Evolutionary conservation across 2,888 invertebrate genomes (phyloP), one percentile per base, ranked within the genome.

Genomic region (Eucera pruinosa): DNA sequence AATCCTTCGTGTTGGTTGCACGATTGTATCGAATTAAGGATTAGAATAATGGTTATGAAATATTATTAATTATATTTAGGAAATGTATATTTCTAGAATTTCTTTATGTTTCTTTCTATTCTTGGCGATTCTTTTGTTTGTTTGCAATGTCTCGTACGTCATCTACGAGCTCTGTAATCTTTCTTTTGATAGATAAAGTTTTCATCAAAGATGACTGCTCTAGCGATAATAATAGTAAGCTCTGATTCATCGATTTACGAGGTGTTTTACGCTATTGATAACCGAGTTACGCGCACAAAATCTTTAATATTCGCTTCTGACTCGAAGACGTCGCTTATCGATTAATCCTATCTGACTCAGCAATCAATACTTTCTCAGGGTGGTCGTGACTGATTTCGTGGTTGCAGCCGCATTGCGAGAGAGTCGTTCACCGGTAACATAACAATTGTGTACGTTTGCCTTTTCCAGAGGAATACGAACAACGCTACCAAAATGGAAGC

Each of bases 401-500:
- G n/a, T 11, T 20, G n/a, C n/a, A n/a, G n/a, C n/a, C n/a, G 20
- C 55, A 27, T 36, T 27, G 25, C n/a, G 13, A 41, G 45, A 52
- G 52, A 43, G 13, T 36, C 13, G 27, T 33, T 66, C 30, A 33
- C 69, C 48, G 54, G 61, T 30, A 39, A 1, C 20, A 36, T 36
- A 36, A n/a, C n/a, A n/a, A n/a, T n/a, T n/a, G n/a, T 23, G 25
- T 27, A 11, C 11, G 15, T 20, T 6, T 9, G 27, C 72, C 50
- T 57, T 15, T 66, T 76, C 27, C 85, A 91, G 91, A 88, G 89
- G 68, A 87, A 78, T 66, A 80, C 90, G 81, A 91, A 89, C 57
- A 84, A 79, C 70, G 87, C 85, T 27, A 84, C 84, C 11, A 87
- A 86, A 69, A 73, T 81, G 52, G 90, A 91, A 25, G 78, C 76